phyloP scores from a whole-genome alignment of 2,888 invertebrate genomes.

The Tetrapedia diversipes region DNA sequence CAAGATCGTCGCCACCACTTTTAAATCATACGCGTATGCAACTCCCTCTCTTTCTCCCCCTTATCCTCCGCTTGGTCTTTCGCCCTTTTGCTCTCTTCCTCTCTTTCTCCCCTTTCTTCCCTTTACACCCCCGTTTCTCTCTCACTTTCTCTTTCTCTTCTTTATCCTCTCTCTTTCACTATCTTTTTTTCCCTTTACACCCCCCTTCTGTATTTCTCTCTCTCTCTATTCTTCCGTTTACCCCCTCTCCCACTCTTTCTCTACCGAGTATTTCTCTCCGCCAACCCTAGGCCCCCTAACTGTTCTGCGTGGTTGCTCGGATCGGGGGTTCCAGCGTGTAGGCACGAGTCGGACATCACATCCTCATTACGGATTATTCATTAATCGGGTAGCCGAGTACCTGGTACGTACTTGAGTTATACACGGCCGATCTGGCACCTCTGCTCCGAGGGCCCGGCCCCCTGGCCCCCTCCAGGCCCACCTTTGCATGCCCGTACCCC shows the following conservation, averaged over 20 bases:
- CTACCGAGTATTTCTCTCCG: too few relatives aligned
- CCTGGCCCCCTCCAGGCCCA: slow-evolving; percentile 13
- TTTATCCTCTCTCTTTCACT: not conserved
- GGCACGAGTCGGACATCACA: slow-evolving; percentile 69
- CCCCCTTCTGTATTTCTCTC: too few relatives aligned
- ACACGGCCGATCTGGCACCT: slow-evolving; percentile 62
- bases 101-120: slow-evolving; percentile 35
- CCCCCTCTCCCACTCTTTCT: too few relatives aligned
- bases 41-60: slow-evolving; percentile 40
- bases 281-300: not conserved
- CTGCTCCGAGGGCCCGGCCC: slow-evolving; percentile 12
- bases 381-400: slow-evolving; percentile 72
- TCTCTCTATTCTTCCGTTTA: too few relatives aligned
- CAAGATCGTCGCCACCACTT: slow-evolving; percentile 47
- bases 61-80: too few relatives aligned
- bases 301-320: not conserved
- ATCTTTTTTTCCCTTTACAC: too few relatives aligned
- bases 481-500: slow-evolving; percentile 5
- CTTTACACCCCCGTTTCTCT: not conserved
- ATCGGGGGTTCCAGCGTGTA: slow-evolving; percentile 33
- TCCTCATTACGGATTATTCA: slow-evolving; percentile 81
- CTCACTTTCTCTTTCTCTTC: not conserved
- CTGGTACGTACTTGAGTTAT: slow-evolving; percentile 60
- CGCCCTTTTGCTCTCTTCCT: too few relatives aligned
- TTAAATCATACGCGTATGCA: slow-evolving; percentile 61